These are phyloP conservation scores for Naso thynnoides DNA, from an alignment of 2,797 vertebrate species.

Conservation along the genomic window DNA sequence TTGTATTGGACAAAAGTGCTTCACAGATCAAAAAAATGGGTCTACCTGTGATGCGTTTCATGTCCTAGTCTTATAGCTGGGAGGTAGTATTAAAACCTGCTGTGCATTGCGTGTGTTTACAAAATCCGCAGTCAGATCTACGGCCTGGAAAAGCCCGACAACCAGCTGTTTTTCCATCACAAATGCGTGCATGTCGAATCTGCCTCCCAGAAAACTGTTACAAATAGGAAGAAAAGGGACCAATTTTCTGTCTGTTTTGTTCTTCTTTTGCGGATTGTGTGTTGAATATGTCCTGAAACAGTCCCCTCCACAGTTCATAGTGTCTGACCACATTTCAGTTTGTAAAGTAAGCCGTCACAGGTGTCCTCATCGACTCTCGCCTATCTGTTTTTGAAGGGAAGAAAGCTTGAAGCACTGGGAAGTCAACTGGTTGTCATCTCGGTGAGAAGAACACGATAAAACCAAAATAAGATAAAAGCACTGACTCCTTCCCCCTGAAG, in stretches of 20 bases:
- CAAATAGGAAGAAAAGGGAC: conserved; percentile 6
- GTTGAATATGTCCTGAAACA: conserved; percentile 46
- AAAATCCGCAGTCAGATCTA: conserved; percentile 20
- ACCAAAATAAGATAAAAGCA: conserved; percentile 45
- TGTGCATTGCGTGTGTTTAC: conserved; percentile 47
- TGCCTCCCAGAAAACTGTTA: conserved; percentile 37
- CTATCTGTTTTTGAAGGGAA: conserved; percentile 86
- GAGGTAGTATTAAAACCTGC: conserved; percentile 46
- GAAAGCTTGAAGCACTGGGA: conserved; percentile 89
- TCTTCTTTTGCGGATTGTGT: conserved; percentile 42
- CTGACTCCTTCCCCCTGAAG: conserved; percentile 60
- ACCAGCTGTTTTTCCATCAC: conserved; percentile 59
- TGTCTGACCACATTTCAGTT: conserved; percentile 49
- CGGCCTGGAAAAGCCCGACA: conserved; percentile 33
- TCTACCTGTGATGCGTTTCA: conserved; percentile 25
- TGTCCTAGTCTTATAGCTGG: conserved; percentile 24
- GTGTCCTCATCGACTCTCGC: conserved; percentile 71
- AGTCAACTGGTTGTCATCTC: conserved; percentile 86
- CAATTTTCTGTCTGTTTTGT: conserved; percentile 6
- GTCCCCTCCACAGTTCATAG: neutral
- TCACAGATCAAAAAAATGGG: neutral
- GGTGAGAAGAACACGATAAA: conserved; percentile 80
- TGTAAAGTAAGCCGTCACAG: conserved; percentile 51
- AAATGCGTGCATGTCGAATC: conserved; percentile 46
- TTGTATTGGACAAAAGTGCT: conserved; percentile 1